Conservation (phyloP, 2,888 invertebrate genomes). For the Drosophila acutilabella region DNA sequence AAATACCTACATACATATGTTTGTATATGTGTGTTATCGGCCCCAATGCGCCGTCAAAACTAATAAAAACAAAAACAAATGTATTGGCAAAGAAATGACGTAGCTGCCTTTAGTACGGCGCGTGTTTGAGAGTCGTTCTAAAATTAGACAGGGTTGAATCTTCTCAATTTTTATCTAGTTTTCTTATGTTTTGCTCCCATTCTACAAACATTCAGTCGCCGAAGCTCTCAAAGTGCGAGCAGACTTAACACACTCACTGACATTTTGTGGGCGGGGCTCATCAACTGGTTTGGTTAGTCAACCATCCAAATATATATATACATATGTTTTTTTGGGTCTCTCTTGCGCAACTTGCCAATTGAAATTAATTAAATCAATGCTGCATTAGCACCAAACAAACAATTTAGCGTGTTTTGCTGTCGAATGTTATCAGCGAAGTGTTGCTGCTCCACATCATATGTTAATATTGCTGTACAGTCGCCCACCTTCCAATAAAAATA, state of each 20-base stretch:
- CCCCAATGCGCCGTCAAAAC: conserved; percentile 35
- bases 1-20: neutral
- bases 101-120: conserved; percentile 34
- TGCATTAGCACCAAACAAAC: conserved; percentile 30
- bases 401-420: conserved; percentile 36
- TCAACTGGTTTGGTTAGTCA: conserved; percentile 30
- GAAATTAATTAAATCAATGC: conserved; percentile 52
- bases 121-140: conserved; percentile 52
- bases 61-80: conserved; percentile 17
- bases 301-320: neutral
- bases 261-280: conserved; percentile 28
- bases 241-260: conserved; percentile 4
- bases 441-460: conserved; percentile 6
- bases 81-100: conserved; percentile 50
- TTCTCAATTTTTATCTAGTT: conserved; percentile 6
- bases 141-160: conserved; percentile 53
- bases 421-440: conserved; percentile 25
- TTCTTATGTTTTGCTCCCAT: neutral
- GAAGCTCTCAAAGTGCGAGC: conserved; percentile 39
- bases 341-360: conserved; percentile 52
- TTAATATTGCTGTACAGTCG: conserved; percentile 29
- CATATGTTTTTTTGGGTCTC: neutral
- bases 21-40: conserved; percentile 39
- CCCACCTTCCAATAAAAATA: conserved; percentile 19
- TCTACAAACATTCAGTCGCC: conserved; percentile 2